phyloP scores from a whole-genome alignment of 2,888 invertebrate species.

The Ichneumon xanthorius region DNA sequence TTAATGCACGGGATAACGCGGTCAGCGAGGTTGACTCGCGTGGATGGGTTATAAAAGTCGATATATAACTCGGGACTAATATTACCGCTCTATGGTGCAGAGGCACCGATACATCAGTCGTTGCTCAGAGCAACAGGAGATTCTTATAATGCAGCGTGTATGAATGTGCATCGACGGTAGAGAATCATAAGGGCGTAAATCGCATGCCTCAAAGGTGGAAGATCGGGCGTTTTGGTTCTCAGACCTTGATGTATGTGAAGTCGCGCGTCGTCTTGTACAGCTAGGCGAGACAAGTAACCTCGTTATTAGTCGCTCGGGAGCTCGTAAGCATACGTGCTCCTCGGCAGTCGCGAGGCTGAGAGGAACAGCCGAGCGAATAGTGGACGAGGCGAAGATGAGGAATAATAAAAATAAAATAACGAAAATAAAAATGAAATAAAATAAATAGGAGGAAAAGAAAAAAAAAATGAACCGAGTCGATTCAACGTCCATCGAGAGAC shows the following conservation, averaged over 20 bases:
- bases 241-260: constrained; percentile 9
- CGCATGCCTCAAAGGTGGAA: background rate
- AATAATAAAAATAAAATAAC: constrained; percentile 43
- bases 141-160: constrained; percentile 52
- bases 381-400: constrained; percentile 42
- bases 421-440: background rate
- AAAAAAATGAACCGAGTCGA: constrained; percentile 61
- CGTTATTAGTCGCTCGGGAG: constrained; percentile 68
- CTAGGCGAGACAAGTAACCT: constrained; percentile 71
- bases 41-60: constrained; percentile 26
- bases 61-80: constrained; percentile 44
- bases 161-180: background rate
- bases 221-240: background rate
- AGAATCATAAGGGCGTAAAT: background rate
- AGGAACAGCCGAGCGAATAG: constrained; percentile 31
- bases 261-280: constrained; percentile 54
- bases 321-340: constrained; percentile 44
- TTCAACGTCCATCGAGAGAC: constrained; percentile 62
- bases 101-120: constrained; percentile 38
- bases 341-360: constrained; percentile 41
- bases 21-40: constrained; percentile 29
- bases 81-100: constrained; percentile 30
- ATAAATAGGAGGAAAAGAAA: constrained; percentile 26
- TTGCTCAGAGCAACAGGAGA: constrained; percentile 45
- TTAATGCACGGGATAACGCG: constrained; percentile 33